phyloP scores from a whole-genome alignment of 2,113 vertebrate genomes.

The Periophthalmus modestus region DNA sequence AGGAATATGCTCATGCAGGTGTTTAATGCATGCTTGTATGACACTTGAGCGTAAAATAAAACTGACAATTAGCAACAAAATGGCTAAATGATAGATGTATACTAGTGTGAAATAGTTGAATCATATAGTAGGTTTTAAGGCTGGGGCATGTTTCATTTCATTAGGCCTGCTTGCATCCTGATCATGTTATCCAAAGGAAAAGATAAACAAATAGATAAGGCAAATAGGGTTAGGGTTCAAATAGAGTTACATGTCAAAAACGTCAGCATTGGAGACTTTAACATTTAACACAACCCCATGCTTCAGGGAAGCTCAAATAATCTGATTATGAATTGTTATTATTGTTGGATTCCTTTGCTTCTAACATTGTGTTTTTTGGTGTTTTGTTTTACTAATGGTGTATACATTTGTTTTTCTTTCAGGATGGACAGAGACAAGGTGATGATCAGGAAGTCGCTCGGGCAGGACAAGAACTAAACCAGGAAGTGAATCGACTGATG shows the following conservation, averaged over 20 bases:
- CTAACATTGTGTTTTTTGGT: neutral
- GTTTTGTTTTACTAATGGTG: neutral
- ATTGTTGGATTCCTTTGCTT: neutral
- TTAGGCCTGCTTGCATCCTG: conserved; percentile 27
- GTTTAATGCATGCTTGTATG: too few relatives aligned
- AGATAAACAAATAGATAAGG: conserved; percentile 42
- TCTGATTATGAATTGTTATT: neutral
- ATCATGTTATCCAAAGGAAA: conserved; percentile 51
- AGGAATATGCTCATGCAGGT: neutral
- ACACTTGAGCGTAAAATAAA: too few relatives aligned
- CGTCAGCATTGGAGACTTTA: neutral
- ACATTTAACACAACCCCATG: conserved; percentile 1
- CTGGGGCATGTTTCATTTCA: conserved; percentile 31
- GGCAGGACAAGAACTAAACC: conserved; percentile 87
- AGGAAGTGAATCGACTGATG: conserved; percentile 94
- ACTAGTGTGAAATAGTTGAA: neutral
- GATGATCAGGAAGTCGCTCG: conserved; percentile 84
- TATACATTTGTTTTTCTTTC: neutral
- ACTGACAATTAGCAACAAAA: neutral
- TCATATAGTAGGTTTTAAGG: conserved; percentile 1
- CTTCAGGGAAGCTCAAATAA: neutral
- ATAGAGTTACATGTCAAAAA: conserved; percentile 17
- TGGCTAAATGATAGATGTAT: neutral
- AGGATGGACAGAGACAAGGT: conserved; percentile 81
- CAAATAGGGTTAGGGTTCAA: conserved; percentile 23